Evolutionary conservation across 2,113 vertebrate species (phyloP).

Genomic region (Cnemophilus loriae): DNA sequence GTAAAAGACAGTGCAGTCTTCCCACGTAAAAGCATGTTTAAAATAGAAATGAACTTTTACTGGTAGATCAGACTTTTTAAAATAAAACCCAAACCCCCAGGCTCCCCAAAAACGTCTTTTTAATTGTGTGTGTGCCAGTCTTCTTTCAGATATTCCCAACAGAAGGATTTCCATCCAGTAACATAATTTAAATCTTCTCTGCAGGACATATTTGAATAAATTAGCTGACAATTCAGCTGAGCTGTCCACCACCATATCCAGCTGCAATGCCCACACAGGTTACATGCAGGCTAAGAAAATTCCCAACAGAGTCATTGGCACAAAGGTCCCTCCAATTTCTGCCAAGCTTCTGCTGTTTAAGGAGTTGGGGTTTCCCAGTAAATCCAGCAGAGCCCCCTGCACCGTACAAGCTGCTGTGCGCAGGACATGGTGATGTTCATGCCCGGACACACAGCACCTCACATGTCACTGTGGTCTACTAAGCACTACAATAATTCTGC

Average conservation of each 20-base stretch:
- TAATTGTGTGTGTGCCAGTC: not conserved
- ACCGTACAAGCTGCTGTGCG: fast-evolving
- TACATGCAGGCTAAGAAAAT: not conserved
- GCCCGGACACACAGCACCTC: not conserved
- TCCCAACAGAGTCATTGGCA: not conserved
- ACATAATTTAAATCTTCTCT: not conserved
- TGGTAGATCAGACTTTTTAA: not conserved
- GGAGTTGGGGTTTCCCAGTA: not conserved
- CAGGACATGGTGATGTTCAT: not conserved
- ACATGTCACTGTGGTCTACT: not conserved
- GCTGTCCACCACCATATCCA: fast-evolving
- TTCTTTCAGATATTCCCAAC: not conserved
- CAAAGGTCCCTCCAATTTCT: not conserved
- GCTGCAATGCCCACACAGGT: not conserved
- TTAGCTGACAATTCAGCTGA: not conserved
- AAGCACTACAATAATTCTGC: not conserved
- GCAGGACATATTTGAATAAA: not conserved
- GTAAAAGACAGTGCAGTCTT: not conserved
- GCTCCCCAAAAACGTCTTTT: not conserved
- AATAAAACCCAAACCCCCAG: not conserved
- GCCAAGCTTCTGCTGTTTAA: not conserved
- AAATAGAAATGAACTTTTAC: not conserved
- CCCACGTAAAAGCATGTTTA: not conserved
- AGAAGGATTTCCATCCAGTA: not conserved
- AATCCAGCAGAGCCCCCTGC: not conserved